These are phyloP conservation scores for Cladopsammia gracilis DNA, from an alignment of 64 coral and sea anemone species.

Conservation along the genomic window DNA sequence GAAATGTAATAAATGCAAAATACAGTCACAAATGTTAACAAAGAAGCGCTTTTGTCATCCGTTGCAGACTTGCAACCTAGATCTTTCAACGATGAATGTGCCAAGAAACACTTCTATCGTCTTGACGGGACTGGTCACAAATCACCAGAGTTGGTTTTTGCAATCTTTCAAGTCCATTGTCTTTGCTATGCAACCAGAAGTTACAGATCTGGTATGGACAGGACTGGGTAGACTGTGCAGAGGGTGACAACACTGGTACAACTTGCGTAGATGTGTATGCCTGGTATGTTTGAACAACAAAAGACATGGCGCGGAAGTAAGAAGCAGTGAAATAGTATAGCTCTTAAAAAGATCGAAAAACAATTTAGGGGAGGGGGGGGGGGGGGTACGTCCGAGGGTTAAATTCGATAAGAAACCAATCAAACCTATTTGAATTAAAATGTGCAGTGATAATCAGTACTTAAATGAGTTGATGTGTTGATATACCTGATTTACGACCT, in stretches of 20 bases:
- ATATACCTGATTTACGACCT: no score
- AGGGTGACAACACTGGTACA: conserved; percentile 14
- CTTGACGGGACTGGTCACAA: not conserved
- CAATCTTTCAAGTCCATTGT: not conserved
- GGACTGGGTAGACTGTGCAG: conserved; percentile 6
- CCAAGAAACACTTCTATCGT: not conserved
- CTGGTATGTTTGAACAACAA: conserved; percentile 6
- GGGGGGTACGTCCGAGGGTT: no score
- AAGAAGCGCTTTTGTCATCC: not conserved
- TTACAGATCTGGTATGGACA: conserved; percentile 29
- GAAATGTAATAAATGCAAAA: no score
- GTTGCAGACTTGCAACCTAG: not conserved
- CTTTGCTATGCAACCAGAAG: not conserved
- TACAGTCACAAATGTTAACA: not conserved
- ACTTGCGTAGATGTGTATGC: conserved; percentile 21
- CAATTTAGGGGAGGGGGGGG: no score
- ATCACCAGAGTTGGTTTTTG: conserved; percentile 21
- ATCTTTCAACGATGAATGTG: not conserved
- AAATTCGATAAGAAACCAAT: no score
- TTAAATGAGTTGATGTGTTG: no score
- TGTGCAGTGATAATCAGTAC: no score
- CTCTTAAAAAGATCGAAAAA: no score
- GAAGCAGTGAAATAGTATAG: no score
- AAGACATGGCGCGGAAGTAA: no score
- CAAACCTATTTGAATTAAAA: no score